Percentiles rank a stretch among this genome's conserved stretches.
Conservation (phyloP, 2,888 invertebrate species). For the Idaea straminata region DNA sequence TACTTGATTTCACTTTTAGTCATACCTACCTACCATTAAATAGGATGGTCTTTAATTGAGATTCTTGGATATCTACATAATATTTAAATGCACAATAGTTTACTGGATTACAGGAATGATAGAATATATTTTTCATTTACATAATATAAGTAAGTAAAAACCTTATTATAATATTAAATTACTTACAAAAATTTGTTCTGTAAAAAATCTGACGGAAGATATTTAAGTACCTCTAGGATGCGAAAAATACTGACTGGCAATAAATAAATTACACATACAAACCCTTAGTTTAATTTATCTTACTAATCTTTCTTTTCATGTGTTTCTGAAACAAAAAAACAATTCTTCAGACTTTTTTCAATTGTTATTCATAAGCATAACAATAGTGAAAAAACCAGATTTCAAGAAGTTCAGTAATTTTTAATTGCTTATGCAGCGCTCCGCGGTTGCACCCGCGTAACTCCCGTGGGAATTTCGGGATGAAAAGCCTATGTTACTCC, state of each 20-base stretch:
- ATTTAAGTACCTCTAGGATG: background rate
- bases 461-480: too few species aligned
- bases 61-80: background rate
- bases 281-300: background rate
- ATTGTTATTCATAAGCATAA: background rate
- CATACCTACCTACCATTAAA: background rate
- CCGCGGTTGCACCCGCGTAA: too few species aligned
- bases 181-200: background rate
- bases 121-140: background rate
- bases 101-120: background rate
- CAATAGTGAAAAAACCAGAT: background rate
- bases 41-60: background rate
- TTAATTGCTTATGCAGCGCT: too few species aligned
- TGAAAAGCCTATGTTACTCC: too few species aligned
- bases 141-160: background rate
- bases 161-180: too few species aligned
- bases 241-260: background rate
- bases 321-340: constrained; percentile 61
- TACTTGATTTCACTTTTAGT: background rate
- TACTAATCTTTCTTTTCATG: constrained; percentile 75
- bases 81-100: background rate
- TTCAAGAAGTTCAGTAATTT: too few species aligned
- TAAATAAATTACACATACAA: background rate
- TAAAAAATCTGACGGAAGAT: background rate
- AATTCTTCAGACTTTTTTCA: background rate